These are phyloP conservation scores for Origma solitaria DNA, from an alignment of 2,113 vertebrate species.

Conservation along the genomic window DNA sequence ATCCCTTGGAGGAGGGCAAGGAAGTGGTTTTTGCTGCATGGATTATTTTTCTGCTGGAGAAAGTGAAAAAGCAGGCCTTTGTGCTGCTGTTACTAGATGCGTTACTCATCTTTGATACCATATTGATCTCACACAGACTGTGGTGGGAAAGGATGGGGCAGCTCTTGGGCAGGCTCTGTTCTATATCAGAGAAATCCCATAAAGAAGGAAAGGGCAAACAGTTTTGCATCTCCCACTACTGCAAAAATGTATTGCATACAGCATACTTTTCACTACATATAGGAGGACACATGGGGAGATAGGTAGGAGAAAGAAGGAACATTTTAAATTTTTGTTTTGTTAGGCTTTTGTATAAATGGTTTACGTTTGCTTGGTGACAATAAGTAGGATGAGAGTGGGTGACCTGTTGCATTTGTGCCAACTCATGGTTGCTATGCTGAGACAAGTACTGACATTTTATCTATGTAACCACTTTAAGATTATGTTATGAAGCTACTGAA, in stretches of 20 bases:
- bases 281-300: neutral
- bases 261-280: fast-evolving
- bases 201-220: neutral
- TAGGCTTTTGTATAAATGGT: neutral
- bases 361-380: neutral
- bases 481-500: neutral
- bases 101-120: neutral
- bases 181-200: neutral
- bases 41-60: neutral
- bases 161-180: neutral
- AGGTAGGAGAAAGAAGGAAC: neutral
- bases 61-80: neutral
- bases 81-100: neutral
- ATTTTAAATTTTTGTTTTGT: neutral
- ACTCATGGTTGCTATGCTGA: neutral
- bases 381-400: neutral
- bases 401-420: neutral
- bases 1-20: neutral
- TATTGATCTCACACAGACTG: neutral
- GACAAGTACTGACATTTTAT: neutral
- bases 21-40: neutral
- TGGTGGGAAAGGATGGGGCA: neutral
- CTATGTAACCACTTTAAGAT: neutral
- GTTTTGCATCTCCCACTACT: neutral
- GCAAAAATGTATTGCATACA: neutral